phyloP scores from a whole-genome alignment of 2,113 vertebrate genomes.

The Callithrix jacchus region DNA sequence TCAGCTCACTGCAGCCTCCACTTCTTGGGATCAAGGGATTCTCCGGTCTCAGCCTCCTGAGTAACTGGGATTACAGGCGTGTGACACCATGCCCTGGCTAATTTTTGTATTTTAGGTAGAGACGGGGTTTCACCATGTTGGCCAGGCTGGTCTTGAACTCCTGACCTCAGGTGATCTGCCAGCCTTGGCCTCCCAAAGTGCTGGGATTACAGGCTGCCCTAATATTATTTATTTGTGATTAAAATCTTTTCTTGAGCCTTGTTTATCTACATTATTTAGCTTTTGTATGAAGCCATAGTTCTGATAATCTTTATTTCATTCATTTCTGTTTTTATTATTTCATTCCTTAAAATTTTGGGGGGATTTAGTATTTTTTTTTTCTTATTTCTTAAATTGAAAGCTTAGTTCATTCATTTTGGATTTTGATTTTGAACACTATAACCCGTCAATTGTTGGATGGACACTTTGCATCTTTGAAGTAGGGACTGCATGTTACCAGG shows the following conservation, averaged over 20 bases:
- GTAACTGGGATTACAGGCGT: not conserved
- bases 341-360: not conserved
- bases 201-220: too few species aligned
- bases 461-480: not conserved
- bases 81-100: not conserved
- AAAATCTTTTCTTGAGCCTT: not conserved
- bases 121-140: too few species aligned
- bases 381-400: not conserved
- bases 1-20: not conserved
- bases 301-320: conserved; percentile 12
- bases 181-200: too few species aligned
- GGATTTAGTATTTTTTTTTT: not conserved
- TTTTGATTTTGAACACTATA: not conserved
- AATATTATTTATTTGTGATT: not conserved
- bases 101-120: too few species aligned
- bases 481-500: not conserved
- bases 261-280: not conserved
- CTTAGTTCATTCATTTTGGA: not conserved
- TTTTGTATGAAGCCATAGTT: not conserved
- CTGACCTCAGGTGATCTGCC: too few species aligned
- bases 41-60: not conserved
- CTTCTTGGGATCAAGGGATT: not conserved
- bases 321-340: conserved; percentile 40
- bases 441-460: not conserved
- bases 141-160: too few species aligned